Conservation (phyloP, 1,140 invertebrate genomes). For the Triops cancriformis region DNA sequence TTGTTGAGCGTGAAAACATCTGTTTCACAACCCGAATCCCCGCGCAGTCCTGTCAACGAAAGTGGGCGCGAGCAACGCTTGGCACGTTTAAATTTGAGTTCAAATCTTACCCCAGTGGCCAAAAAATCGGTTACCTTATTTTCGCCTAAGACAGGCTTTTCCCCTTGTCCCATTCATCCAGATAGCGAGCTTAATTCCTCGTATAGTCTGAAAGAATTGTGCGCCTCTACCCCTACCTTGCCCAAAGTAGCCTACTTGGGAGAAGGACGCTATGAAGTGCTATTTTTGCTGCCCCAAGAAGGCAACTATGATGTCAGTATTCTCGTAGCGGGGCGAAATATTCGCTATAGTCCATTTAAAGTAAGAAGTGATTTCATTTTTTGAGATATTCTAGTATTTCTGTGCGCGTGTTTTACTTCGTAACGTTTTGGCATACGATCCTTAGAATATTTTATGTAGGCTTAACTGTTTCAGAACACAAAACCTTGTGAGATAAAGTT, state of each 20-base stretch:
- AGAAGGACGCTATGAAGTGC: slow-evolving; percentile 7
- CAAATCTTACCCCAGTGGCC: neutral
- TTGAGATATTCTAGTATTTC: no score
- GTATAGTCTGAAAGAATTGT: neutral
- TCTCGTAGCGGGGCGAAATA: neutral
- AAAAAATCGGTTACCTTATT: neutral
- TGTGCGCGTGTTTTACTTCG: no score
- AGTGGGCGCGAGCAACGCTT: neutral
- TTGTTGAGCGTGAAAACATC: neutral
- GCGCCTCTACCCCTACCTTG: neutral
- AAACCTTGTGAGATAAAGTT: no score
- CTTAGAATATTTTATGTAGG: no score
- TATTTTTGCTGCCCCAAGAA: slow-evolving; percentile 14
- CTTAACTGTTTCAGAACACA: no score
- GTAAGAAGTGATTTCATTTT: neutral
- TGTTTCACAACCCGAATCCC: neutral
- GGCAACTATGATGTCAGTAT: slow-evolving; percentile 20
- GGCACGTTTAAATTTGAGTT: neutral
- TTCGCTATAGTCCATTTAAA: slow-evolving; percentile 19
- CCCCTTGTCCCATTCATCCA: neutral
- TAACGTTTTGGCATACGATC: no score
- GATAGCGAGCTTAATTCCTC: neutral
- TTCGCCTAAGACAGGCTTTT: slow-evolving; percentile 5
- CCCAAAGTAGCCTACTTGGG: slow-evolving; percentile 2
- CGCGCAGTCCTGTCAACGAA: neutral